Percentiles rank a stretch among this genome's conserved stretches.
Conservation (phyloP, 2,888 invertebrate genomes). For the Disparrhopalites patrizii region DNA sequence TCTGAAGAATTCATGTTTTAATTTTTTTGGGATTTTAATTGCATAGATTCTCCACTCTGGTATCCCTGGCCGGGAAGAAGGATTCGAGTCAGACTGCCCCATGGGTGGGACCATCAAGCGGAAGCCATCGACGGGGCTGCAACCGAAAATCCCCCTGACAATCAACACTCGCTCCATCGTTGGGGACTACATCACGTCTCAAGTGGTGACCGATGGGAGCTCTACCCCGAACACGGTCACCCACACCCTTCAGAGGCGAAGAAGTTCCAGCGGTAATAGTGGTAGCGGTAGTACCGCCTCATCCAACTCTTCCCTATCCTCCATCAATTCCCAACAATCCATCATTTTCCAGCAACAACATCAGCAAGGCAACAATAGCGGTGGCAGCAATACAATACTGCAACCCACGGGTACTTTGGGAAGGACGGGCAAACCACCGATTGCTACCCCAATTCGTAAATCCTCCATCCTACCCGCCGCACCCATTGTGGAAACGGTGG, state of each 20-base stretch:
- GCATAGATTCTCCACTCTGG: neutral
- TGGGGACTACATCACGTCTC: constrained; percentile 74
- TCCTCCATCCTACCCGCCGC: constrained; percentile 53
- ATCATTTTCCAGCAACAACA: neutral
- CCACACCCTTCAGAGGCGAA: constrained; percentile 44
- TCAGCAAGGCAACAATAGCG: too few species aligned
- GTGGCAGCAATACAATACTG: neutral
- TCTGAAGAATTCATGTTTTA: neutral
- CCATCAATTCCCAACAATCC: constrained; percentile 25
- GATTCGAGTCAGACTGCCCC: constrained; percentile 55
- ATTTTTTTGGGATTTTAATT: neutral
- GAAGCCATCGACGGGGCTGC: constrained; percentile 74
- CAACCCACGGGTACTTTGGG: neutral
- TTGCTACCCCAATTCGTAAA: constrained; percentile 14
- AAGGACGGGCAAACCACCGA: constrained; percentile 11
- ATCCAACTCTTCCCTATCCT: constrained; percentile 39
- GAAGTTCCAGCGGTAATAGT: constrained; percentile 44
- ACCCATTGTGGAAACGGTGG: constrained; percentile 40
- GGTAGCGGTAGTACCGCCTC: constrained; percentile 30
- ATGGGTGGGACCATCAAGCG: constrained; percentile 70
- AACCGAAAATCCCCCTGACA: constrained; percentile 83
- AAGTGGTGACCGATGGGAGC: constrained; percentile 54
- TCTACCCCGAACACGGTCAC: constrained; percentile 47
- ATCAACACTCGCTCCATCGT: constrained; percentile 78
- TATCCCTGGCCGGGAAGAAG: constrained; percentile 58